Base-by-base conservation (phyloP, 2,888 invertebrate species). In the Lissocephala sabroskyi region DNA sequence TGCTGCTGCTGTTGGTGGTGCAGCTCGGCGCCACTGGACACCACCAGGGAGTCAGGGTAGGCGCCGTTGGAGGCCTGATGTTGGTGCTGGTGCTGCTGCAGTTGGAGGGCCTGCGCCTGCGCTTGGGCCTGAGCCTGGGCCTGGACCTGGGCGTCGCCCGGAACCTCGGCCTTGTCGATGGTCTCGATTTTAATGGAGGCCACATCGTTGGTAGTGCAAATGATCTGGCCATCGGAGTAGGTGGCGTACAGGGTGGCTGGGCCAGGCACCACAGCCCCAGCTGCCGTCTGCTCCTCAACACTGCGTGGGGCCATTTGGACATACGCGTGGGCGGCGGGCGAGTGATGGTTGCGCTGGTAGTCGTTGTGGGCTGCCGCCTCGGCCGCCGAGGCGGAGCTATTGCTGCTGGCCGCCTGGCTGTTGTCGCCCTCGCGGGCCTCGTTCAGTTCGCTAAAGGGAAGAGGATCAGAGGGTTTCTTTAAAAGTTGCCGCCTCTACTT, bases 111-210 rank as follows among this genome's bases (percentile, higher is more conserved):
- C 23, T 23, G 23, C 23, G 23, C 23, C 23, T 23, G n/a, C n/a
- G n/a, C n/a, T 16, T 65, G 73, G 1, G 65, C 56, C 11, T 58
- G 55, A 17, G 62, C 63, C 1, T 61, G 77, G 0, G 66, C 63
- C 1, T 78, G 75, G n/a, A n/a, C n/a, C 17, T 65, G 73, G 1
- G 65, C 56, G 10, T 77, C 76, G 2, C 57, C 62, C 2, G 62
- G 35, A 3, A 62, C 61, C 18, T 70, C 76, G 1, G 75, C 79
- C 51, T 84, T 84, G 30, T 84, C 84, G 7, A 81, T 78, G 0
- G 74, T 65, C 44, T 84, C 84, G 17, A 81, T 75, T 58, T 84
- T 84, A n/a, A 84, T 83, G n/a, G 62, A 56, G 18, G 70, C 41
- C 45, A 59, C 78, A 55, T 76, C 78, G 0, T 83, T 77, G 2